phyloP scores from a whole-genome alignment of 2,113 vertebrate species.

The Mola mola region DNA sequence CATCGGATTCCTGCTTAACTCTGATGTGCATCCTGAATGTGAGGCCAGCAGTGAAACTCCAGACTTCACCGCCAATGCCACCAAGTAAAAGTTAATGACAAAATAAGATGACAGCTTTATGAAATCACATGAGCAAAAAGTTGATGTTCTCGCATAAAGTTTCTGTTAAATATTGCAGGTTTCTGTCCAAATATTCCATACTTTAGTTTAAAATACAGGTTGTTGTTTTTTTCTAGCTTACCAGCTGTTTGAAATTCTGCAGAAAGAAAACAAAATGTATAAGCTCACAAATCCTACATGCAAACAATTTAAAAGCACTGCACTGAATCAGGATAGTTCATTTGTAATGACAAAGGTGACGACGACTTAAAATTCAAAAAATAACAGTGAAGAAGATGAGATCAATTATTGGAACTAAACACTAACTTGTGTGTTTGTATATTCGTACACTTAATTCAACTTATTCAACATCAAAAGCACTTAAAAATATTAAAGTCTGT shows the following conservation, averaged over 20 bases:
- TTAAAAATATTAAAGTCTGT: too few relatives aligned
- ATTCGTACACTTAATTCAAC: neutral
- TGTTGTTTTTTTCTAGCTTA: slow-evolving; percentile 1
- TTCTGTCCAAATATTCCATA: neutral
- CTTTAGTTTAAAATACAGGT: neutral
- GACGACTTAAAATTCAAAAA: too few relatives aligned
- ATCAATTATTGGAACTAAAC: neutral
- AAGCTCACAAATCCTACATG: slow-evolving; percentile 6
- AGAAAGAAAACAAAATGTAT: neutral
- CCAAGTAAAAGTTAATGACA: neutral
- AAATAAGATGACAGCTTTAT: too few relatives aligned
- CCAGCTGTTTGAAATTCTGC: neutral
- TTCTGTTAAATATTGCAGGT: neutral
- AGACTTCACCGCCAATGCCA: slow-evolving; percentile 80
- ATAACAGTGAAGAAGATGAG: too few relatives aligned
- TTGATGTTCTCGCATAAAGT: too few relatives aligned
- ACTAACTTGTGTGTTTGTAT: neutral
- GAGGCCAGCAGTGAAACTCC: slow-evolving; percentile 76
- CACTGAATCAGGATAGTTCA: too few relatives aligned
- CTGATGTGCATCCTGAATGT: slow-evolving; percentile 84
- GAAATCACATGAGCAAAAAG: neutral
- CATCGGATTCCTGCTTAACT: slow-evolving; percentile 81
- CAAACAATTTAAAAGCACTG: too few relatives aligned
- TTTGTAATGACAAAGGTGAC: too few relatives aligned
- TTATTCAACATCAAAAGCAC: too few relatives aligned